A percentile compares a stretch with the other conserved stretches of the same genome.
Evolutionary conservation across 2,113 vertebrate species (phyloP).

Genomic region (Grantiella picta): DNA sequence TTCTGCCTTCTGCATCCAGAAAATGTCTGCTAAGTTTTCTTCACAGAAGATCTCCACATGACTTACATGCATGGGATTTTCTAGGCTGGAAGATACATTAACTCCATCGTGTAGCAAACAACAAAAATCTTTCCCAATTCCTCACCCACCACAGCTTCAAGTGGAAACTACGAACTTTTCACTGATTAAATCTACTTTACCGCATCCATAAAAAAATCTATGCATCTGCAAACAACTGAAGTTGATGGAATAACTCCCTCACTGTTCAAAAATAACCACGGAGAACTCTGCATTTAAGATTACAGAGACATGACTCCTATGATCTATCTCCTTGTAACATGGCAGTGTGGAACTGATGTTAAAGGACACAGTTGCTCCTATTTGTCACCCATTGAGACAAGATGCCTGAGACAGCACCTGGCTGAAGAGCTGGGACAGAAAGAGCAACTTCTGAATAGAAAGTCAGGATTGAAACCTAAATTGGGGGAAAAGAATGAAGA

Average conservation of each 20-base stretch:
- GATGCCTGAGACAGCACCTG: neutral
- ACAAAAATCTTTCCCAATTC: neutral
- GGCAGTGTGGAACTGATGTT: neutral
- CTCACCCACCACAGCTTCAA: neutral
- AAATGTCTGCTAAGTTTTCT: neutral
- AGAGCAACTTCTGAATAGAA: neutral
- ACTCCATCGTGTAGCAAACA: neutral
- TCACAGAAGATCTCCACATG: neutral
- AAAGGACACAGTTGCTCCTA: neutral
- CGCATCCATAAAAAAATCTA: neutral
- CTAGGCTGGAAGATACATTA: neutral
- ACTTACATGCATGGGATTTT: neutral
- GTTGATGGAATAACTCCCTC: neutral
- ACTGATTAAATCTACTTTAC: neutral
- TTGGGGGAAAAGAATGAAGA: neutral
- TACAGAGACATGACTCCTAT: neutral
- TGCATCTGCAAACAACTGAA: neutral
- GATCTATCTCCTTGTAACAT: neutral
- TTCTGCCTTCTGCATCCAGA: neutral
- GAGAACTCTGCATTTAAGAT: neutral
- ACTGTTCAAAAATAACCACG: fast-evolving
- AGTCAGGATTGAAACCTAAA: neutral
- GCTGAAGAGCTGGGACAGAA: neutral
- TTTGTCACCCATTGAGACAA: neutral
- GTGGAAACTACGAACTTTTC: neutral